Evolutionary conservation across 92 coral and sea anemone genomes (phyloP).

Genomic region (Virgularia gustaviana): DNA sequence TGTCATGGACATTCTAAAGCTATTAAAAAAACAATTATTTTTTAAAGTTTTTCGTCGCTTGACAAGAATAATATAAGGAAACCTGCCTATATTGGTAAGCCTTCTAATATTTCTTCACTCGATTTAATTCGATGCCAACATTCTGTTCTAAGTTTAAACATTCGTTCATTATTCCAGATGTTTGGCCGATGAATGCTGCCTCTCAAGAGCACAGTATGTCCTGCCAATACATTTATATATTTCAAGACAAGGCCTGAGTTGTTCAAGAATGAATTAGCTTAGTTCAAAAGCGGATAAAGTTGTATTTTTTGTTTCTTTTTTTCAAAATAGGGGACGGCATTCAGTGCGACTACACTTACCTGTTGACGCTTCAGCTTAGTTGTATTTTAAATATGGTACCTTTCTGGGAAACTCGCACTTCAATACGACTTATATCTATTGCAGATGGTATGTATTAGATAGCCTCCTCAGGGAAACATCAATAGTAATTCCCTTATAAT

Average conservation of each 20-base stretch:
- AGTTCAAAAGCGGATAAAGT: neutral
- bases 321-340: too few relatives aligned
- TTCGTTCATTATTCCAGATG: conserved; percentile 55
- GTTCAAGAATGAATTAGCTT: neutral
- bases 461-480: neutral
- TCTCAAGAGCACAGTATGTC: conserved; percentile 69
- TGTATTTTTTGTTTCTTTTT: neutral
- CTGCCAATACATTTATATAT: neutral
- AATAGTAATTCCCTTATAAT: too few relatives aligned
- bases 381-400: conserved; percentile 97
- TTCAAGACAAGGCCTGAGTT: neutral
- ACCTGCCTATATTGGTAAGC: conserved; percentile 74
- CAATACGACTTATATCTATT: conserved; percentile 73
- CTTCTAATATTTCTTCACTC: neutral
- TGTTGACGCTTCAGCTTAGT: conserved; percentile 81
- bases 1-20: too few relatives aligned
- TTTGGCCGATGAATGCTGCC: conserved; percentile 90
- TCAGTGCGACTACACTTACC: conserved; percentile 90
- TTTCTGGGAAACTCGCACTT: conserved; percentile 88
- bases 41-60: conserved; percentile 62
- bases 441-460: conserved; percentile 39
- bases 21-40: neutral
- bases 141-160: neutral
- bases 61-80: conserved; percentile 63
- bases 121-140: neutral